A percentile compares a stretch with the other conserved stretches of the same genome.
Evolutionary conservation across 2,797 vertebrate genomes (phyloP).

Genomic region (Anomalospiza imberbis): DNA sequence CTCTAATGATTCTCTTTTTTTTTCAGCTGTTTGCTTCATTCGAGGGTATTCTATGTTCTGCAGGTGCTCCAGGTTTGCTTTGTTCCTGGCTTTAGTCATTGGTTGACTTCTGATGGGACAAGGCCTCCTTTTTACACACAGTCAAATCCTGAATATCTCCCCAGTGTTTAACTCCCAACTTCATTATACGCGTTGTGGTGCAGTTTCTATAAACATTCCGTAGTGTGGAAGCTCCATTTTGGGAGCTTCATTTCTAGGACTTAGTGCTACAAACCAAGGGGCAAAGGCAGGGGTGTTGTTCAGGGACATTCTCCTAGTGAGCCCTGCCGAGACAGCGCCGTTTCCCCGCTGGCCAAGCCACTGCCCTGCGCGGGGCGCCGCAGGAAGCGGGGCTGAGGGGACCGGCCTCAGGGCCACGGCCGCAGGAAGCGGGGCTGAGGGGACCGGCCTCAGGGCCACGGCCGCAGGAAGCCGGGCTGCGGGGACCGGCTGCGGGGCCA

Average conservation of each 20-base stretch:
- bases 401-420: not conserved
- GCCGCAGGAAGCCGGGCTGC: not conserved
- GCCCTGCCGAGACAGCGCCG: not conserved
- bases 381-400: not conserved
- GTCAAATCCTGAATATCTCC: not conserved
- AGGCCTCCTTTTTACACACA: not conserved
- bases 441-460: not conserved
- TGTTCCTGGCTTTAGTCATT: not conserved
- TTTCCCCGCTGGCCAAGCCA: not conserved
- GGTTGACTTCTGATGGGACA: not conserved
- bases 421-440: not conserved
- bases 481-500: not conserved
- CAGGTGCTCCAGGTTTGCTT: not conserved
- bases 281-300: not conserved
- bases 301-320: not conserved
- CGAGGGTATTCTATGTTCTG: not conserved
- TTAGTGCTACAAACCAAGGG: not conserved
- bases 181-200: not conserved
- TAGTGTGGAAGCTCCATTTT: not conserved
- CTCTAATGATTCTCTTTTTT: not conserved
- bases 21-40: not conserved
- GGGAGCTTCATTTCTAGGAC: not conserved
- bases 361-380: not conserved
- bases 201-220: not conserved
- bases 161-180: not conserved